Percentiles rank a stretch among this genome's conserved stretches.
Conservation (phyloP, 1,140 invertebrate species). For the Sycophaga agraensis region DNA sequence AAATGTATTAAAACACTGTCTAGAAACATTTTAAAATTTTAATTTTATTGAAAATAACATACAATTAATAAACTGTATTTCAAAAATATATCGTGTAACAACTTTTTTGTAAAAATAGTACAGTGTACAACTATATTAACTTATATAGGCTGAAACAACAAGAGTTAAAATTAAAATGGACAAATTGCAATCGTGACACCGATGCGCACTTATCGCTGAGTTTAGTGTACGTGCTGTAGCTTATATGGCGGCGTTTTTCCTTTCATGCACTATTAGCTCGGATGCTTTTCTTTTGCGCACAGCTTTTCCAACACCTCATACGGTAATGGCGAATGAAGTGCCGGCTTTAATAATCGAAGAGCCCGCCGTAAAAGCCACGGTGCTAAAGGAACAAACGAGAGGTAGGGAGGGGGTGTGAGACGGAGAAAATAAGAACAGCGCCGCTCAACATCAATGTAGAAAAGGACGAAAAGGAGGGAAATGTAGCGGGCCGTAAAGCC, state of each 20-base stretch:
- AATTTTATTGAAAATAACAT: too few species aligned
- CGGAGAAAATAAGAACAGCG: conserved; percentile 29
- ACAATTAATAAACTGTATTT: too few species aligned
- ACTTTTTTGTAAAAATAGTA: too few species aligned
- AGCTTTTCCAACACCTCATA: neutral
- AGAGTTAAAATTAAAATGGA: neutral
- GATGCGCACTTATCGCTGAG: neutral
- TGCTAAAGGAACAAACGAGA: conserved; percentile 29
- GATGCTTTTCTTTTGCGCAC: neutral
- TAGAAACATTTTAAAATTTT: too few species aligned
- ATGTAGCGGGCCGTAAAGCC: conserved; percentile 16
- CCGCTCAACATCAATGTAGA: neutral
- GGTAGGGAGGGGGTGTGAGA: conserved; percentile 31
- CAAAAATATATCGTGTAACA: too few species aligned
- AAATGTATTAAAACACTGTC: too few species aligned
- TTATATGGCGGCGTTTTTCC: conserved; percentile 8
- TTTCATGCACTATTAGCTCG: neutral
- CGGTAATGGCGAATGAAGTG: conserved; percentile 20
- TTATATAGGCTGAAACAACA: neutral
- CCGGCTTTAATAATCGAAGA: conserved; percentile 22
- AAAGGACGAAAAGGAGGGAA: conserved; percentile 23
- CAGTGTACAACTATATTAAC: too few species aligned
- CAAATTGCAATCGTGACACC: neutral
- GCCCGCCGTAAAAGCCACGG: conserved; percentile 27
- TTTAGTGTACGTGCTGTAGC: neutral